Percentiles rank a stretch among this genome's conserved stretches.
Evolutionary conservation across 1,140 invertebrate genomes (phyloP).

Genomic region (Epicauta chinensis): DNA sequence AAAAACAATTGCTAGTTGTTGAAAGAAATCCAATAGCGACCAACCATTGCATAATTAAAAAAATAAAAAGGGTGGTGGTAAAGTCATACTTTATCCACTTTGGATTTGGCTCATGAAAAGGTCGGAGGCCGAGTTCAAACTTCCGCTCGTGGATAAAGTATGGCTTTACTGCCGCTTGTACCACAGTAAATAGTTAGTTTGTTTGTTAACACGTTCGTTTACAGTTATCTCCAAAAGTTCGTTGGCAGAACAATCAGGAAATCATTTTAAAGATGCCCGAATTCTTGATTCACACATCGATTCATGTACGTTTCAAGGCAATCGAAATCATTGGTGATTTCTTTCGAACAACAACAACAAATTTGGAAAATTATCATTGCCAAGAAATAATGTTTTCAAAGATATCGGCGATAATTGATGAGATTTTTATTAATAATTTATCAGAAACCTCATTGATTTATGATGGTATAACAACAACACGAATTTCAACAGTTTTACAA

Average conservation of each 20-base stretch:
- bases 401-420: conserved; percentile 21
- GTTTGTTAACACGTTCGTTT: too few relatives aligned
- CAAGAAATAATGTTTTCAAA: conserved; percentile 28
- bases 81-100: too few relatives aligned
- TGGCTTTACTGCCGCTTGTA: too few relatives aligned
- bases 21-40: too few relatives aligned
- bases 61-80: too few relatives aligned
- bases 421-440: neutral
- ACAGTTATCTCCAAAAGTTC: neutral
- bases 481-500: conserved; percentile 40
- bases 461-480: conserved; percentile 41
- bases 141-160: too few relatives aligned
- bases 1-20: too few relatives aligned
- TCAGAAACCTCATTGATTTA: conserved; percentile 15
- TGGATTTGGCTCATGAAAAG: too few relatives aligned
- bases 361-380: conserved; percentile 32
- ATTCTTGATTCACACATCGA: conserved; percentile 39
- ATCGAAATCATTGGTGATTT: conserved; percentile 38
- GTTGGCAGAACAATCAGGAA: conserved; percentile 9
- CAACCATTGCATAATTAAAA: too few relatives aligned
- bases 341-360: conserved; percentile 30
- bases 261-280: conserved; percentile 34
- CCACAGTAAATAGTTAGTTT: too few relatives aligned
- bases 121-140: too few relatives aligned
- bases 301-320: conserved; percentile 41